Evolutionary conservation across 1,140 invertebrate species (phyloP).

Genomic region (Euura lappo): DNA sequence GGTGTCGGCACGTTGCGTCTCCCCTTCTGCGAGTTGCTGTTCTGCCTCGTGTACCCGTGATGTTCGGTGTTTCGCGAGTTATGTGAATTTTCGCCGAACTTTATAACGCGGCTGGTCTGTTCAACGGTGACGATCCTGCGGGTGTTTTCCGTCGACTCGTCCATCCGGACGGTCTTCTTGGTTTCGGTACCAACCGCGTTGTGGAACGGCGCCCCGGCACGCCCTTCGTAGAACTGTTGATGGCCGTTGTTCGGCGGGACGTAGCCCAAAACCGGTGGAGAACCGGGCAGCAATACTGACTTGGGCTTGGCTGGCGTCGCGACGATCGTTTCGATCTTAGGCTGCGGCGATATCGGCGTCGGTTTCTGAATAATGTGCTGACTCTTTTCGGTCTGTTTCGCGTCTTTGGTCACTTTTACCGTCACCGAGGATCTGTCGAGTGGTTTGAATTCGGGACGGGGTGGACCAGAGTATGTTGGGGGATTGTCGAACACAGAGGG

Average conservation of each 20-base stretch:
- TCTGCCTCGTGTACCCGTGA: slow-evolving; percentile 53
- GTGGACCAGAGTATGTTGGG: slow-evolving; percentile 53
- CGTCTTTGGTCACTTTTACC: slow-evolving; percentile 31
- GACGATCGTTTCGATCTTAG: slow-evolving; percentile 42
- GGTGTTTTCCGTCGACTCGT: slow-evolving; percentile 71
- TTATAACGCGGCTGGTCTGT: slow-evolving; percentile 72
- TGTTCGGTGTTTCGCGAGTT: slow-evolving; percentile 37
- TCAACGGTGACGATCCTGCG: slow-evolving; percentile 71
- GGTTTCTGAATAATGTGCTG: slow-evolving; percentile 47
- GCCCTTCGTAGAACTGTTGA: slow-evolving; percentile 61
- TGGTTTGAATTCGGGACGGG: slow-evolving; percentile 65
- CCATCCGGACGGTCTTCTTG: slow-evolving; percentile 71
- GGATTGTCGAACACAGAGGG: slow-evolving; percentile 65
- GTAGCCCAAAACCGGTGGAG: slow-evolving; percentile 66
- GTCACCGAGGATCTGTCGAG: slow-evolving; percentile 52
- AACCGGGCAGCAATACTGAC: slow-evolving; percentile 63
- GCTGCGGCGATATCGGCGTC: slow-evolving; percentile 53
- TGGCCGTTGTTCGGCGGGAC: slow-evolving; percentile 58
- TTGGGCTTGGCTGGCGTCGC: slow-evolving; percentile 50
- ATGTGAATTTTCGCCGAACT: slow-evolving; percentile 63
- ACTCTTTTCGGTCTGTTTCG: slow-evolving; percentile 49
- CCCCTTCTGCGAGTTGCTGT: slow-evolving; percentile 43
- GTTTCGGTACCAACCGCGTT: slow-evolving; percentile 70
- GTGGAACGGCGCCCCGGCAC: slow-evolving; percentile 60
- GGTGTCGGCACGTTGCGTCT: slow-evolving; percentile 63